phyloP scores from a whole-genome alignment of 1,140 invertebrate genomes.

The Samia ricini region DNA sequence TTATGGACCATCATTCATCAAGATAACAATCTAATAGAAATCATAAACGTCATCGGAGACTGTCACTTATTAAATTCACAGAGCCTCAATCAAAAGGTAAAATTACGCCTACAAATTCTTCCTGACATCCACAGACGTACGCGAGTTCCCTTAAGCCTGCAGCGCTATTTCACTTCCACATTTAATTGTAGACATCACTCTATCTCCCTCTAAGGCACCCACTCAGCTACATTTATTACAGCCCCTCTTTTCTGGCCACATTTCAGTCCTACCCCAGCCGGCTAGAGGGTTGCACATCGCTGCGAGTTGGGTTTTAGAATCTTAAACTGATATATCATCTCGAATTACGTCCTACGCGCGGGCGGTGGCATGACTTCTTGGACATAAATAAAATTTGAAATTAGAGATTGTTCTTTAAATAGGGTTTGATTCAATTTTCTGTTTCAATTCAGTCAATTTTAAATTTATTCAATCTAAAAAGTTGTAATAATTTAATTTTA shows the following conservation, averaged over 20 bases:
- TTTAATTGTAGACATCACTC: slow-evolving; percentile 10
- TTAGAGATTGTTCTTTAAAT: background rate
- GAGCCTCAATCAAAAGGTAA: slow-evolving; percentile 51
- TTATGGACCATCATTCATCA: background rate
- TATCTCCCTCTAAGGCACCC: slow-evolving; percentile 38
- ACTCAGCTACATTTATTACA: slow-evolving; percentile 34
- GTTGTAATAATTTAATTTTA: background rate
- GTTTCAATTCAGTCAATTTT: background rate
- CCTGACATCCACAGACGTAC: slow-evolving; percentile 45
- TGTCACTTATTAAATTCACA: slow-evolving; percentile 45
- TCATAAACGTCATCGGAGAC: slow-evolving; percentile 14
- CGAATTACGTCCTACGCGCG: background rate
- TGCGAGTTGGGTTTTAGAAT: background rate
- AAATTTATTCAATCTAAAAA: background rate
- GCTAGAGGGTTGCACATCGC: slow-evolving; percentile 25
- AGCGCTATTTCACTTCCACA: slow-evolving; percentile 14
- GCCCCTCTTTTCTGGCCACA: slow-evolving; percentile 47
- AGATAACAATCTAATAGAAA: slow-evolving; percentile 1
- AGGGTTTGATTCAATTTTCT: background rate
- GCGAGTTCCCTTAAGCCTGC: slow-evolving; percentile 30
- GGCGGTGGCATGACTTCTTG: background rate
- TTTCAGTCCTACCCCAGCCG: slow-evolving; percentile 45
- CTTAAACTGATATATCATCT: background rate
- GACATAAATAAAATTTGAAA: background rate
- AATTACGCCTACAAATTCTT: slow-evolving; percentile 60